phyloP scores from a whole-genome alignment of 2,797 vertebrate species.

The Macrochelys suwanniensis region DNA sequence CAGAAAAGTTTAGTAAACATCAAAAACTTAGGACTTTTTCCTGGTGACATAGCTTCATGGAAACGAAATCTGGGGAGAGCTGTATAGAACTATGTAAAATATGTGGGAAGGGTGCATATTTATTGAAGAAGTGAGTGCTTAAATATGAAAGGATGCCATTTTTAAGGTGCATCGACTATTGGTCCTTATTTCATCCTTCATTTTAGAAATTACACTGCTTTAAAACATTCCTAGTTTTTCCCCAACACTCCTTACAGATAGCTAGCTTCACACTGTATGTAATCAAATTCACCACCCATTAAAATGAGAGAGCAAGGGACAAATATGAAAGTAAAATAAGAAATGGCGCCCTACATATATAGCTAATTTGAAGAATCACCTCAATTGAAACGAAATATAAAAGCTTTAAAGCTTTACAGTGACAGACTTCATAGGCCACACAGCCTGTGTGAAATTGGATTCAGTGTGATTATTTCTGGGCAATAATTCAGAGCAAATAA shows the following conservation, averaged over 20 bases:
- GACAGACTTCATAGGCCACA: conserved; percentile 77
- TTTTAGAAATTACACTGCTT: neutral
- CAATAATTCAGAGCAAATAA: conserved; percentile 85
- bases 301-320: neutral
- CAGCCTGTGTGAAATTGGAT: conserved; percentile 83
- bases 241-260: neutral
- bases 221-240: neutral
- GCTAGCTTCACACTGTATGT: neutral
- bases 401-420: conserved; percentile 72
- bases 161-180: neutral
- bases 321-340: conserved; percentile 18
- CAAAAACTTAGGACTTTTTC: neutral
- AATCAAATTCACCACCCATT: conserved; percentile 25
- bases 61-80: neutral
- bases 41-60: neutral
- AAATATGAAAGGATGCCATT: neutral
- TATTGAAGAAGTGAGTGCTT: neutral
- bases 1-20: neutral
- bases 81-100: neutral
- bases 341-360: neutral
- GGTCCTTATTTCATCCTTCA: neutral
- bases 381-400: conserved; percentile 71
- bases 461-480: conserved; percentile 83
- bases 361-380: conserved; percentile 58
- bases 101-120: neutral